Conservation (phyloP, 2,797 vertebrate genomes). For the Enteromius paludinosus region DNA sequence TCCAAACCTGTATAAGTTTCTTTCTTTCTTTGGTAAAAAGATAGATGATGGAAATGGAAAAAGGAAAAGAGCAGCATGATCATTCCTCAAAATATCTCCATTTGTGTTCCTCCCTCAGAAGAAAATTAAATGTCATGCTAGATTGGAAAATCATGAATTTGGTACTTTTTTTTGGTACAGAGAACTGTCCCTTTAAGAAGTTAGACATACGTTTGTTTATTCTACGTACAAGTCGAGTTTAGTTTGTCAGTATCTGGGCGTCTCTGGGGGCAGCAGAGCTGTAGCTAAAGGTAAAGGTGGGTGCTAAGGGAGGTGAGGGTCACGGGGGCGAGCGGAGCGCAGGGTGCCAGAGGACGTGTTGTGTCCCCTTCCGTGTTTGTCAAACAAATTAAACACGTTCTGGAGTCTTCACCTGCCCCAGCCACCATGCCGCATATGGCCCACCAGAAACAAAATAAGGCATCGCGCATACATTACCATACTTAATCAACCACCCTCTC, state of each 20-base stretch:
- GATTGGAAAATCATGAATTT: background rate
- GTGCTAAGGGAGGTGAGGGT: constrained; percentile 54
- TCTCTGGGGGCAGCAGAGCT: background rate
- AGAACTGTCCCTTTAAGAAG: background rate
- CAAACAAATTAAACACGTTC: constrained; percentile 96
- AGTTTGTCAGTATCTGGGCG: background rate
- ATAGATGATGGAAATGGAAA: background rate
- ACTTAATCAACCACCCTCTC: constrained; percentile 92
- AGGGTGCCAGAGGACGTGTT: constrained; percentile 80
- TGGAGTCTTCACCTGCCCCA: constrained; percentile 93
- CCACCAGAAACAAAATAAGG: constrained; percentile 83
- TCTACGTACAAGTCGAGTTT: background rate
- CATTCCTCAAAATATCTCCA: background rate
- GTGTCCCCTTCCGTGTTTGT: constrained; percentile 88
- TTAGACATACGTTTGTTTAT: background rate
- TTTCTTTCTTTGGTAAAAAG: background rate
- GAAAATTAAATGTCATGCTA: background rate
- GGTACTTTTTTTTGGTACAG: no score
- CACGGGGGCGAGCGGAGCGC: constrained; percentile 47
- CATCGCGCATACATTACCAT: constrained; percentile 94
- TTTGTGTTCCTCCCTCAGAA: background rate
- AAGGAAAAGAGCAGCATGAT: background rate
- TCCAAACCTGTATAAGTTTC: background rate
- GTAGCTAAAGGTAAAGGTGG: constrained; percentile 51
- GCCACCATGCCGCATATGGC: constrained; percentile 90